Evolutionary conservation across 2,797 vertebrate species (phyloP).

Genomic region (Rhadinocentrus ornatus): DNA sequence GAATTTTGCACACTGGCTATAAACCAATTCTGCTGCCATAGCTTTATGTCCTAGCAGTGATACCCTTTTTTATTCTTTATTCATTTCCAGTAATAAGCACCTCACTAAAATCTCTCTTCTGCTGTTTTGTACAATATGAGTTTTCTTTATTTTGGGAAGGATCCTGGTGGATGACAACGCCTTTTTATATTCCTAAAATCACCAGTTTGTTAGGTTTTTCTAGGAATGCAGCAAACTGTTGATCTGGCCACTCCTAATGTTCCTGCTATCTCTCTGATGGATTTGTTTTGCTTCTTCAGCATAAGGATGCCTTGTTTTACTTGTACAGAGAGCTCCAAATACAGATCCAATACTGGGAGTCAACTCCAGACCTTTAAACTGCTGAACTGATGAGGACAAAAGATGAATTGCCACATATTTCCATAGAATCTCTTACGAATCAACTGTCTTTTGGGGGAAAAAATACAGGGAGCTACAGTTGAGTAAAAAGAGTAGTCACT

Average conservation of each 20-base stretch:
- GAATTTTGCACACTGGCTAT: not conserved
- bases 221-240: not conserved
- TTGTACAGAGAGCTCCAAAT: not conserved
- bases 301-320: not conserved
- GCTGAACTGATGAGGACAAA: not conserved
- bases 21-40: not conserved
- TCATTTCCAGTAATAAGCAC: not conserved
- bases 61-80: not conserved
- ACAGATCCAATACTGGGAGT: not conserved
- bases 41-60: no score
- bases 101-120: no score
- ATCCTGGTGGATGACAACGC: not conserved
- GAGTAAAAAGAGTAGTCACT: not conserved
- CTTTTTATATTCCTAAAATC: not conserved
- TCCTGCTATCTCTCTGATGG: not conserved
- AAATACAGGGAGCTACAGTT: not conserved
- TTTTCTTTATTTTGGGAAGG: no score
- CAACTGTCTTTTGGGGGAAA: not conserved
- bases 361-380: not conserved
- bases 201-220: not conserved
- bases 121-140: no score
- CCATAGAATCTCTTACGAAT: not conserved
- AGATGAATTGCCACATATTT: not conserved
- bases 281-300: not conserved
- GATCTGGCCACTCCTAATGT: conserved; percentile 5